These are phyloP conservation scores for Heliconius hewitsoni DNA, from an alignment of 1,140 invertebrate species.

Conservation along the genomic window DNA sequence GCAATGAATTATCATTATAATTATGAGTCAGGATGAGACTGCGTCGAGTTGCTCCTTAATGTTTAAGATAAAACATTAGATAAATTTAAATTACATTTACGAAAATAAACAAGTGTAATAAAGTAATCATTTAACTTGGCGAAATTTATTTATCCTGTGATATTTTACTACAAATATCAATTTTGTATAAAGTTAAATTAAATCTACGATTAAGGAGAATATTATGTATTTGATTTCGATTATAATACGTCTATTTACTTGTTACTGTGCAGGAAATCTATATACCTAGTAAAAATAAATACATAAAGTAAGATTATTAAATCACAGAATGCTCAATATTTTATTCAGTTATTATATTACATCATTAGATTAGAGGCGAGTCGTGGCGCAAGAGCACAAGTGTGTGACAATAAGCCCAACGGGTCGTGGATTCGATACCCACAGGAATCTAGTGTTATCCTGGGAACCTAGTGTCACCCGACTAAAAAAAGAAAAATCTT, in stretches of 20 bases:
- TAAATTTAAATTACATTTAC: slow-evolving; percentile 38
- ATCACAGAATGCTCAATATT: too few species aligned
- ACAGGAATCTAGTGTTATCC: background rate
- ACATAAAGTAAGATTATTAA: too few species aligned
- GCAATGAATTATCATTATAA: slow-evolving; percentile 37
- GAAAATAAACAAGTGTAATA: slow-evolving; percentile 25
- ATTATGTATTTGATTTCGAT: background rate
- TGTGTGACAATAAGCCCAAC: background rate
- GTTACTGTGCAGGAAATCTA: too few species aligned
- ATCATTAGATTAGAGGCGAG: too few species aligned
- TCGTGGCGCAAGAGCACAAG: too few species aligned
- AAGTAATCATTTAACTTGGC: slow-evolving; percentile 1
- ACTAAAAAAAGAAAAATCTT: too few species aligned
- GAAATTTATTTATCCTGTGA: background rate
- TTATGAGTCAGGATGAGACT: background rate
- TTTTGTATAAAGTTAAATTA: background rate
- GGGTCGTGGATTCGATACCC: too few species aligned
- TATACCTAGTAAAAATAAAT: too few species aligned
- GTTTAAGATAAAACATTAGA: slow-evolving; percentile 35
- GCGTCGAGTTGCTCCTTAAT: slow-evolving; percentile 32
- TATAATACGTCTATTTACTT: too few species aligned
- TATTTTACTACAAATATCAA: background rate
- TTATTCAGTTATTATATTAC: too few species aligned
- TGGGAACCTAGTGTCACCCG: background rate
- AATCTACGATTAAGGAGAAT: background rate